Evolutionary conservation across 2,888 invertebrate species (phyloP).

Genomic region (Orchesella flavescens): DNA sequence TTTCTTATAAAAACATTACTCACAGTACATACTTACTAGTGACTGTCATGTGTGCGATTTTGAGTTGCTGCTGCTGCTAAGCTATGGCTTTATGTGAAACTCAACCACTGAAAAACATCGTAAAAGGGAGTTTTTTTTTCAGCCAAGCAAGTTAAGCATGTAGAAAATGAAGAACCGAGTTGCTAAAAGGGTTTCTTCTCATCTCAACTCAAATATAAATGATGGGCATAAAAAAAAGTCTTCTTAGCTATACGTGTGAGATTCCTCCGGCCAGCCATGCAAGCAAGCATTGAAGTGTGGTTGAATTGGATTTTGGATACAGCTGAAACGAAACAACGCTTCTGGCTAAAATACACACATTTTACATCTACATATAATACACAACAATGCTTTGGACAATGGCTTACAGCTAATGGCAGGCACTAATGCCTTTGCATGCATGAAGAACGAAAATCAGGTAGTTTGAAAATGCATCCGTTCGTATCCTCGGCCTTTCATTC

Average conservation of each 20-base stretch:
- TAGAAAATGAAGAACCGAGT: neutral
- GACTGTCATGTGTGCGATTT: no score
- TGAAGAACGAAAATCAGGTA: no score
- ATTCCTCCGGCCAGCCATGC: neutral
- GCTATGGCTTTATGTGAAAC: no score
- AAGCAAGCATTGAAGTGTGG: no score
- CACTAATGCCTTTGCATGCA: no score
- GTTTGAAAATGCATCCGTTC: no score
- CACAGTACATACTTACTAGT: neutral
- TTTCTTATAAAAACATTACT: constrained; percentile 11
- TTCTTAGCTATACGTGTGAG: neutral
- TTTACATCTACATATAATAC: no score
- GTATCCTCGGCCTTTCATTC: no score
- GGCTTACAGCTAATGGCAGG: no score
- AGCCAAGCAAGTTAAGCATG: neutral
- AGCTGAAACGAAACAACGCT: neutral
- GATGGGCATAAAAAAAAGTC: neutral
- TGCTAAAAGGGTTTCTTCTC: constrained; percentile 3
- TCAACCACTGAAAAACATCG: neutral
- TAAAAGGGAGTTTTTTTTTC: constrained; percentile 28
- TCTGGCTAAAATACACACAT: neutral
- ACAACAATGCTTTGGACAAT: no score
- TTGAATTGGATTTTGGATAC: no score
- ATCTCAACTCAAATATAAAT: neutral
- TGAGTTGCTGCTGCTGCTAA: no score